Percentiles rank a stretch among this genome's conserved stretches.
phyloP scores from a whole-genome alignment of 2,888 invertebrate species.

The Rhopalosiphum nymphaeae region DNA sequence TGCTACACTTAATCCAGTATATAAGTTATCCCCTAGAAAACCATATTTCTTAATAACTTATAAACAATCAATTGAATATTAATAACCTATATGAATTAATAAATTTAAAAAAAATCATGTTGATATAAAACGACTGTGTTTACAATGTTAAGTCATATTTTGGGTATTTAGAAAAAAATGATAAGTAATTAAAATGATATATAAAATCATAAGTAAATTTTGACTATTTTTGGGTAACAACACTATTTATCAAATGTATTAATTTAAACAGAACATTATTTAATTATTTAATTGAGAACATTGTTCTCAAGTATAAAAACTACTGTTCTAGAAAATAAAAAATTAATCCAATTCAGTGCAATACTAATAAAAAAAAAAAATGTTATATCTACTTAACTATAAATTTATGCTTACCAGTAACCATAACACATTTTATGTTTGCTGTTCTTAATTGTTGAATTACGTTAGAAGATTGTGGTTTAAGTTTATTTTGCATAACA shows the following conservation, averaged over 20 bases:
- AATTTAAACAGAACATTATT: no score
- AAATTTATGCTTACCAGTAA: slow-evolving; percentile 78
- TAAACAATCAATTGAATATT: neutral
- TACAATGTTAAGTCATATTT: no score
- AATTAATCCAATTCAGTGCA: neutral
- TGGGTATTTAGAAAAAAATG: neutral
- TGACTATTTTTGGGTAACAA: neutral
- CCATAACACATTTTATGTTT: slow-evolving; percentile 86
- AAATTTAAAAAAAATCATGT: neutral
- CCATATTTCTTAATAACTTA: neutral
- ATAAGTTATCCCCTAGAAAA: slow-evolving; percentile 71
- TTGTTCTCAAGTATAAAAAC: neutral
- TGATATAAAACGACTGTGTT: no score
- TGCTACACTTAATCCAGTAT: slow-evolving; percentile 75
- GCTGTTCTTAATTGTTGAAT: slow-evolving; percentile 81
- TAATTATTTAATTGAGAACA: no score
- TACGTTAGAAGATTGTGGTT: slow-evolving; percentile 82
- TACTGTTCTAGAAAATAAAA: neutral
- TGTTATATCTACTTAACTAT: neutral
- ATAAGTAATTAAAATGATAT: neutral
- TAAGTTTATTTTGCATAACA: slow-evolving; percentile 89
- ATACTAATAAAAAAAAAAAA: neutral
- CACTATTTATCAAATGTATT: neutral
- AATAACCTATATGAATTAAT: neutral
- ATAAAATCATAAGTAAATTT: neutral